Conservation (phyloP, 64 coral and sea anemone species). For the Stichodactyla helianthus region DNA sequence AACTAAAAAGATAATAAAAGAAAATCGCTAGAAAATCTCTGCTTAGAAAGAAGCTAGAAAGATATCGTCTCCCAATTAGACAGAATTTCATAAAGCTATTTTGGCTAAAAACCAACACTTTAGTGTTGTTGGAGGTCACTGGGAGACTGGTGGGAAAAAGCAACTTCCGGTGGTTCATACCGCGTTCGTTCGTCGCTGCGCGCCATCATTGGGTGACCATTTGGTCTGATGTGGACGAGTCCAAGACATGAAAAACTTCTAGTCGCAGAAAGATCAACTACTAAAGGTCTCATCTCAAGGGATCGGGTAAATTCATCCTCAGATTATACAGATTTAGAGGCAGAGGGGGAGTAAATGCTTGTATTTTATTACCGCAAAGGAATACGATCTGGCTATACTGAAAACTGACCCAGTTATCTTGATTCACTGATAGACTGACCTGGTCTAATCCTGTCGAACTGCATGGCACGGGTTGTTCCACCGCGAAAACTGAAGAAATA, state of each 20-base stretch:
- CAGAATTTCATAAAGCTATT: not conserved
- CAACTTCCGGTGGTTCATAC: not conserved
- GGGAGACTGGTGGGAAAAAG: not conserved
- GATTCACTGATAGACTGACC: constrained; percentile 9
- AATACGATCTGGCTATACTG: not conserved
- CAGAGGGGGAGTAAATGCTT: not conserved
- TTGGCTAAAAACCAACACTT: not conserved
- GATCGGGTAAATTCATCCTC: not conserved
- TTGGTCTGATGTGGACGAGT: not conserved
- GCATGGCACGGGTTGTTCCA: not conserved
- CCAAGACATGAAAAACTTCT: not conserved
- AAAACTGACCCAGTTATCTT: not conserved
- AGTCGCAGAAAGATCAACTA: not conserved
- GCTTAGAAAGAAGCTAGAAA: not conserved
- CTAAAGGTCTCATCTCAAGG: not conserved
- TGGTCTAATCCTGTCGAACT: not conserved
- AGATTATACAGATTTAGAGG: not conserved
- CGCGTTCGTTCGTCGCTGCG: not conserved
- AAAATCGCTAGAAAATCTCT: not conserved
- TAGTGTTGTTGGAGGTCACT: not conserved
- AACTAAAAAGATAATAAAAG: not conserved
- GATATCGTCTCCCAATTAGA: not conserved
- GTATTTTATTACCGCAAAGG: not conserved
- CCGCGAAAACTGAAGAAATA: not conserved
- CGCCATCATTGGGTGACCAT: constrained; percentile 11